phyloP scores from a whole-genome alignment of 2,797 vertebrate species.

The Enteromius viviparus region DNA sequence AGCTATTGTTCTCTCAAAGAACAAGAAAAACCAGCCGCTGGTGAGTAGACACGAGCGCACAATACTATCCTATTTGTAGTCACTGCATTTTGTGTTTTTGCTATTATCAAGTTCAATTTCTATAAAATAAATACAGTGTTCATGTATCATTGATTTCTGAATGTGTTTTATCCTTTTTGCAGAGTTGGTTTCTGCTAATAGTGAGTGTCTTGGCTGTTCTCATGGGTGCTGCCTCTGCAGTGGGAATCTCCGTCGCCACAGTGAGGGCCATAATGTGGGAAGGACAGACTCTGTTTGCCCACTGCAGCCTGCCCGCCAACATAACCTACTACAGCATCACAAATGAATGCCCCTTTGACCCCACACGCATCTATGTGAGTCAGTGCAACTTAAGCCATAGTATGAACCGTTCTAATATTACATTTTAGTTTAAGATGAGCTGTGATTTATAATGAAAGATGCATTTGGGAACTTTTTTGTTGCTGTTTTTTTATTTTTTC shows the following conservation, averaged over 20 bases:
- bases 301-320: slow-evolving; percentile 67
- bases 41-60: slow-evolving; percentile 69
- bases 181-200: slow-evolving; percentile 83
- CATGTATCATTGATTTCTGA: background rate
- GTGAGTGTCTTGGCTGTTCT: slow-evolving; percentile 80
- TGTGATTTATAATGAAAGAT: background rate
- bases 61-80: background rate
- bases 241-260: slow-evolving; percentile 77
- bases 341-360: slow-evolving; percentile 88
- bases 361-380: slow-evolving; percentile 89
- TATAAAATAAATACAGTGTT: too few species aligned
- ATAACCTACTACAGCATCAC: slow-evolving; percentile 70
- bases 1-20: slow-evolving; percentile 86
- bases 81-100: background rate
- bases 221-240: slow-evolving; percentile 76
- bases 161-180: slow-evolving; percentile 40
- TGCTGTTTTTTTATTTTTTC: background rate
- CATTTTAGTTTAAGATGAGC: background rate
- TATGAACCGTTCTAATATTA: background rate
- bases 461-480: background rate
- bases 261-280: slow-evolving; percentile 76
- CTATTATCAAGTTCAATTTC: background rate
- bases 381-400: background rate
- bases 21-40: slow-evolving; percentile 76
- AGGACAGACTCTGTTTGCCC: slow-evolving; percentile 75